A percentile compares a stretch with the other conserved stretches of the same genome.
Evolutionary conservation across 2,797 vertebrate genomes (phyloP).

Genomic region (Bryconaethiops microstoma): DNA sequence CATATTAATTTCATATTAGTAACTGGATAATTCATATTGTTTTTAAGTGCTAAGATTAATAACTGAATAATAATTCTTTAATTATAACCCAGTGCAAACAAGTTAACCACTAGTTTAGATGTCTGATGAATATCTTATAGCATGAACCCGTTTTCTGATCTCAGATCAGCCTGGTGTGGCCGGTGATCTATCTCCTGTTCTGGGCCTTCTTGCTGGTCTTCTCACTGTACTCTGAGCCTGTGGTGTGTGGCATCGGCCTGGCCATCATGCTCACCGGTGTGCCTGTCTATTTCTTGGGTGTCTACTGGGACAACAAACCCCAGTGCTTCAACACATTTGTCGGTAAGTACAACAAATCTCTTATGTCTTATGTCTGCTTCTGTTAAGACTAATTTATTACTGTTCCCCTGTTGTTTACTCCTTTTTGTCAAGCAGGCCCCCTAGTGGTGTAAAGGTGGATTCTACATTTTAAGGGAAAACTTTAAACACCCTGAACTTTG

Average conservation of each 20-base stretch:
- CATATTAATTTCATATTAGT: neutral
- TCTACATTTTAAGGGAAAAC: neutral
- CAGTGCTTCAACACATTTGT: slow-evolving; percentile 83
- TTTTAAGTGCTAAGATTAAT: no score
- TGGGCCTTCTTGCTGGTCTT: slow-evolving; percentile 95
- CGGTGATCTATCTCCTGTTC: slow-evolving; percentile 90
- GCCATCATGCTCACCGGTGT: slow-evolving; percentile 93
- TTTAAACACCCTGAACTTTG: neutral
- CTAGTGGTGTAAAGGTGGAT: neutral
- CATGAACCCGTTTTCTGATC: slow-evolving; percentile 2
- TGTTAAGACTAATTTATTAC: neutral
- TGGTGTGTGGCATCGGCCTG: slow-evolving; percentile 91
- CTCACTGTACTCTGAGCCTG: slow-evolving; percentile 90
- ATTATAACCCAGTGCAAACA: no score
- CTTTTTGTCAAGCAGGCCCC: neutral
- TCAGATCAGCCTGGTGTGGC: slow-evolving; percentile 89
- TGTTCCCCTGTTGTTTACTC: neutral
- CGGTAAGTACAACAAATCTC: slow-evolving; percentile 72
- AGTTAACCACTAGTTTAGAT: no score
- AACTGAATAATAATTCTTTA: neutral
- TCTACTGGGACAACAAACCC: slow-evolving; percentile 91
- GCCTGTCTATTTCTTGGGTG: slow-evolving; percentile 91
- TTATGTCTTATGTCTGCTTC: no score
- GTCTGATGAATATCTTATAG: neutral
- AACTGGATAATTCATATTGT: neutral